Conservation (phyloP, 2,888 invertebrate species). For the Caprella mutica region DNA sequence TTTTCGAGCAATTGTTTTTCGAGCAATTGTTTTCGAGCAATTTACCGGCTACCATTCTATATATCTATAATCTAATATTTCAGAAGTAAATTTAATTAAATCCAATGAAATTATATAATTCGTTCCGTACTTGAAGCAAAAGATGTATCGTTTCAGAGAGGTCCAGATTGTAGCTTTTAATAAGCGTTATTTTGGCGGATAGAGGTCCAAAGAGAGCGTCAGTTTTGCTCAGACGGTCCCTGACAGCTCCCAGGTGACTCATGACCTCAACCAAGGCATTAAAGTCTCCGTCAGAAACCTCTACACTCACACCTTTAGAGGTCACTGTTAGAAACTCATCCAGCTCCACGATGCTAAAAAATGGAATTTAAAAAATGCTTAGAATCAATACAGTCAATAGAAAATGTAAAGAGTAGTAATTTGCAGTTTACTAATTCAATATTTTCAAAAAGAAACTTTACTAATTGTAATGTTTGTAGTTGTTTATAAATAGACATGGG, state of each 20-base stretch:
- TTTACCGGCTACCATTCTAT: too few species aligned
- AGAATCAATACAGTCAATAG: neutral
- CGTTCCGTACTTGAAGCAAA: conserved; percentile 68
- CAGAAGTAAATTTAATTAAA: too few species aligned
- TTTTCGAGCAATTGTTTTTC: too few species aligned
- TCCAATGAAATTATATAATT: too few species aligned
- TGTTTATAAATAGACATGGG: too few species aligned
- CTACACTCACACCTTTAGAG: conserved; percentile 69
- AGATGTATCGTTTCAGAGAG: conserved; percentile 92
- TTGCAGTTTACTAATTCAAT: too few species aligned
- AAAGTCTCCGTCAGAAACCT: conserved; percentile 79
- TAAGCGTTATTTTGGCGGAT: conserved; percentile 78
- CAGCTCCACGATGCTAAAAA: conserved; percentile 62
- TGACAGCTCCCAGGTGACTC: conserved; percentile 78
- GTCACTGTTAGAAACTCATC: conserved; percentile 77
- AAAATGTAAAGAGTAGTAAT: neutral
- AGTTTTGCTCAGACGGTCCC: conserved; percentile 72
- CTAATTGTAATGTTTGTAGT: too few species aligned
- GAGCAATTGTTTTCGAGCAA: too few species aligned
- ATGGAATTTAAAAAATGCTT: neutral
- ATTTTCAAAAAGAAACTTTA: too few species aligned
- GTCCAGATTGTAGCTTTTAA: conserved; percentile 91
- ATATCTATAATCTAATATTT: too few species aligned
- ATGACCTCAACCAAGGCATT: conserved; percentile 79
- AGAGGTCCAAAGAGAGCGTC: conserved; percentile 94